Evolutionary conservation across 2,797 vertebrate genomes (phyloP).

Genomic region (Sebastes aleutianus): DNA sequence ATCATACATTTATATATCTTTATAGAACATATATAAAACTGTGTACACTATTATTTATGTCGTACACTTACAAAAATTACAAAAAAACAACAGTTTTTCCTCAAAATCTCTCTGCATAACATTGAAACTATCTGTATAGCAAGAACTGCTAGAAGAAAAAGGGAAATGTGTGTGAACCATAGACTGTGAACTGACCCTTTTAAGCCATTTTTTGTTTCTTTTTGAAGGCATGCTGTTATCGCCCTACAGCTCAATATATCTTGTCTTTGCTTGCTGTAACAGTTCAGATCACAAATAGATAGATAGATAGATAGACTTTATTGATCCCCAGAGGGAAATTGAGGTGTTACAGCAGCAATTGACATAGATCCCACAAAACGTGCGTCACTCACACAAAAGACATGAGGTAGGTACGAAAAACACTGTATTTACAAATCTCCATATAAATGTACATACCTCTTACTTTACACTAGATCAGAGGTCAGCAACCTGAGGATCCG

Average conservation of each 20-base stretch:
- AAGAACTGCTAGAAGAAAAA: not conserved
- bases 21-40: not conserved
- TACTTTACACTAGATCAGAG: too few species aligned
- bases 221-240: not conserved
- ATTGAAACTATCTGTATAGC: not conserved
- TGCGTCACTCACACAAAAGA: too few species aligned
- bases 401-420: too few species aligned
- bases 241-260: not conserved
- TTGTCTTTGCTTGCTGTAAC: too few species aligned
- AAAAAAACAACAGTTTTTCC: not conserved
- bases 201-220: not conserved
- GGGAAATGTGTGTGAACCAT: not conserved
- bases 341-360: too few species aligned
- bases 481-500: too few species aligned
- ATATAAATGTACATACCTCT: too few species aligned
- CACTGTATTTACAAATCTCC: too few species aligned
- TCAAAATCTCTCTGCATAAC: accelerated
- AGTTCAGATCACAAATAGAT: too few species aligned
- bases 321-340: too few species aligned
- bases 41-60: not conserved
- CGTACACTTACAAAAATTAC: not conserved
- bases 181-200: not conserved
- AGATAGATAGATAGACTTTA: too few species aligned
- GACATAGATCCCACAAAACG: too few species aligned
- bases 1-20: not conserved